These are phyloP conservation scores for Alectoris magna DNA, from an alignment of 2,797 vertebrate species.

Conservation along the genomic window DNA sequence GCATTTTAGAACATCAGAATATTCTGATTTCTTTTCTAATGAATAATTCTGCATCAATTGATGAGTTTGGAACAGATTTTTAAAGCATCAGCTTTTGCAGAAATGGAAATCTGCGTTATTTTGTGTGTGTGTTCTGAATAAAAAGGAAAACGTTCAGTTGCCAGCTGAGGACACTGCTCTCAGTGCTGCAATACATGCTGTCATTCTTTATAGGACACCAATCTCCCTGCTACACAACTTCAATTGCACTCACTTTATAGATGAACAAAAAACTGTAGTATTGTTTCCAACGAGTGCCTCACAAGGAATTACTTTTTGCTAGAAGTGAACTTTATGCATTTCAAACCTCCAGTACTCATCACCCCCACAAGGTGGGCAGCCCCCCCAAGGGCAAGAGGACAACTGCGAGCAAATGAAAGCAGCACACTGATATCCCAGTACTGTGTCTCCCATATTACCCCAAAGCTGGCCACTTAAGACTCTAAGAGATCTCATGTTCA, in stretches of 20 bases:
- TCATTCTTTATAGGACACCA: neutral
- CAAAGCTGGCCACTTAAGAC: neutral
- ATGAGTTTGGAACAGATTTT: neutral
- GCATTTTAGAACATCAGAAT: neutral
- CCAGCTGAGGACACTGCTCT: neutral
- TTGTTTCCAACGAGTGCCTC: neutral
- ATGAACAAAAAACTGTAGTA: neutral
- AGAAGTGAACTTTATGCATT: neutral
- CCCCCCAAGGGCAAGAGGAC: fast-evolving
- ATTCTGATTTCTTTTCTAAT: slow-evolving; percentile 8
- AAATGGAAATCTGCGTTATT: neutral
- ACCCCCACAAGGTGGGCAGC: neutral
- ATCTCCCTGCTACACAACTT: neutral
- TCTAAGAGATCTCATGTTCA: neutral
- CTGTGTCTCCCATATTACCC: no score
- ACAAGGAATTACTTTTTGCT: neutral
- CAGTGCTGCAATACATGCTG: neutral
- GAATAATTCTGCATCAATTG: neutral
- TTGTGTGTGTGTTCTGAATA: neutral
- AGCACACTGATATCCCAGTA: neutral
- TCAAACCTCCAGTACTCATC: fast-evolving
- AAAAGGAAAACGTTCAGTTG: neutral
- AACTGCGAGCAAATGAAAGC: neutral
- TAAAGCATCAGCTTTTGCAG: neutral
- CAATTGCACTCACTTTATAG: neutral